These are phyloP conservation scores for Ephialtes manifestator DNA, from an alignment of 2,888 invertebrate species.

Conservation along the genomic window DNA sequence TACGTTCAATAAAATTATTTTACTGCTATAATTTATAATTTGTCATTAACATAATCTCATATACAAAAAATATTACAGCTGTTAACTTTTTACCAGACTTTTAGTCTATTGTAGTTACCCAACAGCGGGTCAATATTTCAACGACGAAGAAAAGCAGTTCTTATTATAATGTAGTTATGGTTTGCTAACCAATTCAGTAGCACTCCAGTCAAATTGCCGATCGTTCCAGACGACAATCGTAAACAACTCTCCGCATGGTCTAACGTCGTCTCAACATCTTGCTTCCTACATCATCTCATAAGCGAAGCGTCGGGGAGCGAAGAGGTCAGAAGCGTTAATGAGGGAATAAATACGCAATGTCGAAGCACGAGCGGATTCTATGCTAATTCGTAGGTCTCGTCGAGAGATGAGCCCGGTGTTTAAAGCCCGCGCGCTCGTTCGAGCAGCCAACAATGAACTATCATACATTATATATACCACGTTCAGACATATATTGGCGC, in stretches of 20 bases:
- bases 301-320: slow-evolving; percentile 21
- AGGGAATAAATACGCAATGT: slow-evolving; percentile 76
- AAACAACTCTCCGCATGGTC: slow-evolving; percentile 13
- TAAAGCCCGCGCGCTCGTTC: slow-evolving; percentile 63
- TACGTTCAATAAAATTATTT: too few species aligned
- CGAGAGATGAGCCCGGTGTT: slow-evolving; percentile 50
- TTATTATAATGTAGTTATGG: background rate
- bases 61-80: too few species aligned
- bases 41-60: too few species aligned
- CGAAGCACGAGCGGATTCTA: slow-evolving; percentile 66
- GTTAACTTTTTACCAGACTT: too few species aligned
- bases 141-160: background rate
- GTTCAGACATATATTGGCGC: slow-evolving; percentile 72
- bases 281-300: slow-evolving; percentile 47
- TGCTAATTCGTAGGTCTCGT: slow-evolving; percentile 74
- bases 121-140: background rate
- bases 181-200: slow-evolving; percentile 23
- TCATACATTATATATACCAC: slow-evolving; percentile 40
- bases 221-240: slow-evolving; percentile 16
- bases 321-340: slow-evolving; percentile 74
- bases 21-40: too few species aligned
- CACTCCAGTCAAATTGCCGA: slow-evolving; percentile 2
- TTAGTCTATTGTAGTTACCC: background rate
- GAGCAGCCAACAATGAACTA: slow-evolving; percentile 70
- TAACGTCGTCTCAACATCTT: slow-evolving; percentile 25